phyloP scores from a whole-genome alignment of 1,140 invertebrate species.

The Zaprionus nigranus region DNA sequence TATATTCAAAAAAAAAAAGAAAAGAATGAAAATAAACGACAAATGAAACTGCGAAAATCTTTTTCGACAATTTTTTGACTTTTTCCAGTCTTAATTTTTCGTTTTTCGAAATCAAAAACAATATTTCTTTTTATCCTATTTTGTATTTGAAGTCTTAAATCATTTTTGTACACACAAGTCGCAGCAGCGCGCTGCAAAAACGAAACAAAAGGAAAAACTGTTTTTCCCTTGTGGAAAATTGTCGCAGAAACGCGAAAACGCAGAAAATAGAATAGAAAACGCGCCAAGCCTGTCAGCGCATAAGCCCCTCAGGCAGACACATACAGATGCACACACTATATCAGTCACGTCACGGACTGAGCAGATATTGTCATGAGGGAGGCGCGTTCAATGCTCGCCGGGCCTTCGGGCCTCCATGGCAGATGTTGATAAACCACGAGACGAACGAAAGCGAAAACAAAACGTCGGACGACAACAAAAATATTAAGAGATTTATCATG shows the following conservation, averaged over 20 bases:
- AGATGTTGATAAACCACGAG: slow-evolving; percentile 1
- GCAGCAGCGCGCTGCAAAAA: neutral
- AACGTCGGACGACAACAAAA: slow-evolving; percentile 8
- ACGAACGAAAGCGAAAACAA: slow-evolving; percentile 10
- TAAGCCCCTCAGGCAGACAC: neutral
- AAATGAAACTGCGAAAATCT: neutral
- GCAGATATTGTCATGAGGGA: slow-evolving; percentile 23
- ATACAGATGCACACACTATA: neutral
- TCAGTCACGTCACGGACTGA: slow-evolving; percentile 26
- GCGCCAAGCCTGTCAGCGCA: slow-evolving; percentile 1
- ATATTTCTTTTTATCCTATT: neutral
- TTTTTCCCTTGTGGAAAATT: slow-evolving; percentile 1
- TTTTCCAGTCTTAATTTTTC: neutral
- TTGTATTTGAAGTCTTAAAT: neutral
- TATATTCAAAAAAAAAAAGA: no score
- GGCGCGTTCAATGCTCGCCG: slow-evolving; percentile 8
- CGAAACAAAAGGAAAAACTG: neutral
- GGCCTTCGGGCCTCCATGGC: slow-evolving; percentile 27
- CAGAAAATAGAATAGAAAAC: neutral
- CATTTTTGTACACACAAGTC: slow-evolving; percentile 1
- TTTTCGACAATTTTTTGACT: neutral
- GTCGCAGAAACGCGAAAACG: neutral
- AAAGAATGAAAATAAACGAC: neutral
- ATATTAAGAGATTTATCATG: slow-evolving; percentile 41
- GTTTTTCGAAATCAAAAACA: neutral